A percentile compares a stretch with the other conserved stretches of the same genome.
These are phyloP conservation scores for Asbolus verrucosus DNA, from an alignment of 1,140 invertebrate species.

Conservation along the genomic window DNA sequence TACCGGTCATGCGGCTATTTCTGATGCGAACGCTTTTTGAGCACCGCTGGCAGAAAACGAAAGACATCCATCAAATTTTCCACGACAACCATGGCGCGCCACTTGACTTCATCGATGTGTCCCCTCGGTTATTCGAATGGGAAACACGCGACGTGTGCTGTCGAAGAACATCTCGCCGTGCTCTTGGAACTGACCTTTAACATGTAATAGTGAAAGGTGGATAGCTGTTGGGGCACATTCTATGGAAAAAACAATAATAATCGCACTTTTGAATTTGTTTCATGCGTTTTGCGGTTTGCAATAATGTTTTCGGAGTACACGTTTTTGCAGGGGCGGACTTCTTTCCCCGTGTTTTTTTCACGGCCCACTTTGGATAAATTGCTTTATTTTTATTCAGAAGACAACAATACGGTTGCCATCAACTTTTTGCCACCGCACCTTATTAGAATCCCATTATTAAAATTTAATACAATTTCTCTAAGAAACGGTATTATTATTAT, in stretches of 20 bases:
- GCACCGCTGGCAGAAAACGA: slow-evolving; percentile 12
- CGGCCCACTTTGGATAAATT: no score
- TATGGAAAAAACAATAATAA: slow-evolving; percentile 1
- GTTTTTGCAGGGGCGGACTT: not conserved
- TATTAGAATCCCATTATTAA: not conserved
- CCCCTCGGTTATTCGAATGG: slow-evolving; percentile 18
- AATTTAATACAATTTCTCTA: slow-evolving; percentile 6
- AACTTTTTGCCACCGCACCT: no score
- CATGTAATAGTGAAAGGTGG: slow-evolving; percentile 26
- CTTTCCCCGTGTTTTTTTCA: no score
- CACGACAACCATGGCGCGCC: slow-evolving; percentile 25
- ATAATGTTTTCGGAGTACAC: not conserved
- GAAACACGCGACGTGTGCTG: slow-evolving; percentile 33
- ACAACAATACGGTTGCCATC: no score
- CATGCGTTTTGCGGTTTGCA: slow-evolving; percentile 11
- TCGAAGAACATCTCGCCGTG: no score
- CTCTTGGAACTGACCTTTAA: slow-evolving; percentile 28
- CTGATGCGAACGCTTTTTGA: slow-evolving; percentile 34
- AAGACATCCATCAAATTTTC: slow-evolving; percentile 41
- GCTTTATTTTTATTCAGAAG: no score
- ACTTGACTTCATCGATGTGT: slow-evolving; percentile 32
- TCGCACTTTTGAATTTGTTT: slow-evolving; percentile 3
- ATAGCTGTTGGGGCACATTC: not conserved
- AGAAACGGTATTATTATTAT: not conserved
- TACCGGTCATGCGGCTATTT: slow-evolving; percentile 52